These are phyloP conservation scores for Heliothis subflexa DNA, from an alignment of 1,140 invertebrate species.

Conservation along the genomic window DNA sequence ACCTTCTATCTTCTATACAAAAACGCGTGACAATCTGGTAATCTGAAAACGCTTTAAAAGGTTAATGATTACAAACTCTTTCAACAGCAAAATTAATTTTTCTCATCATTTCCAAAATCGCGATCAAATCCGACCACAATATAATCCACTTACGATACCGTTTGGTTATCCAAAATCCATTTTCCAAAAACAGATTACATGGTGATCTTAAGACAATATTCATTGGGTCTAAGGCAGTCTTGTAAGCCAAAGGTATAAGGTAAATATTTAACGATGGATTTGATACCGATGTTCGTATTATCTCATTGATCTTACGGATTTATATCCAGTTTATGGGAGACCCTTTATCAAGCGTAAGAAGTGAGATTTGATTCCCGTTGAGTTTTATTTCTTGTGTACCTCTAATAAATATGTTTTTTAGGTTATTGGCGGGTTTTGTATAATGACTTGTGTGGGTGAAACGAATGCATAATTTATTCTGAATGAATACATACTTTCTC, in stretches of 20 bases:
- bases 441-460: too few relatives aligned
- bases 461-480: too few relatives aligned
- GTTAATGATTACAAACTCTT: too few relatives aligned
- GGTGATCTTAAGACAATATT: slow-evolving; percentile 19
- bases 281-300: slow-evolving; percentile 17
- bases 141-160: neutral
- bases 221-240: neutral
- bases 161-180: neutral
- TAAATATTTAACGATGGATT: slow-evolving; percentile 35
- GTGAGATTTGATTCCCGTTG: neutral
- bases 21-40: too few relatives aligned
- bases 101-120: too few relatives aligned
- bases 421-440: too few relatives aligned
- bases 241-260: slow-evolving; percentile 3
- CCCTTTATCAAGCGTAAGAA: neutral
- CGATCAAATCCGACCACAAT: too few relatives aligned
- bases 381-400: neutral
- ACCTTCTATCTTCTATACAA: too few relatives aligned
- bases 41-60: too few relatives aligned
- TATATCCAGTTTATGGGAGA: slow-evolving; percentile 5
- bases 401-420: neutral
- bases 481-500: too few relatives aligned
- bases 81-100: too few relatives aligned
- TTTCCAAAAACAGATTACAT: neutral
- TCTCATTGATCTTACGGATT: slow-evolving; percentile 31